Conservation (phyloP, 1,140 invertebrate genomes). For the Dendroctonus valens region DNA sequence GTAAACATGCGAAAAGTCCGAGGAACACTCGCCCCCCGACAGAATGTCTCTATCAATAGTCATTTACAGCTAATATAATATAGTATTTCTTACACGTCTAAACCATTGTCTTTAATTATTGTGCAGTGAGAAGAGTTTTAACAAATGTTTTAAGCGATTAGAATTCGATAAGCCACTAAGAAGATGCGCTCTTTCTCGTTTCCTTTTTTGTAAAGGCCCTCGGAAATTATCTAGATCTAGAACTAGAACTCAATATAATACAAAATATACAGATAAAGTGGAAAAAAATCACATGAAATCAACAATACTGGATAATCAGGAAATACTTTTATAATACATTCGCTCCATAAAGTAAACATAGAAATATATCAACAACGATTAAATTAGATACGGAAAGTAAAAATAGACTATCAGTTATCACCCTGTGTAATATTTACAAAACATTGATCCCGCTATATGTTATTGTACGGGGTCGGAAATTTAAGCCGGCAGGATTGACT, state of each 20-base stretch:
- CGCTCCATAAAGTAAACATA: no score
- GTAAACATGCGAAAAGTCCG: no score
- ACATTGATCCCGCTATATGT: constrained; percentile 32
- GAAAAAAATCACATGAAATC: no score
- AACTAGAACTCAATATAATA: no score
- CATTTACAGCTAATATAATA: no score
- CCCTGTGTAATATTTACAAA: constrained; percentile 37
- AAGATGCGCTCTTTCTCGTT: background rate
- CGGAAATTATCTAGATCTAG: no score
- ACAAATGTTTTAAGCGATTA: constrained; percentile 26
- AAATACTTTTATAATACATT: no score
- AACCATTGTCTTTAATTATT: constrained; percentile 24
- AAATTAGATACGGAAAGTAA: constrained; percentile 5
- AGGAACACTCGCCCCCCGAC: no score
- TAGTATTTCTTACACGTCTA: background rate
- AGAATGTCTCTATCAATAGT: no score
- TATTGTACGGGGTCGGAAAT: constrained; percentile 3
- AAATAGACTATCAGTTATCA: constrained; percentile 31
- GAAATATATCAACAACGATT: background rate
- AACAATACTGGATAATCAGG: no score
- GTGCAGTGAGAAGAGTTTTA: constrained; percentile 22
- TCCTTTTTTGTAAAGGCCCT: background rate
- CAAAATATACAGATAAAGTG: no score
- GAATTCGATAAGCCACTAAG: constrained; percentile 22
- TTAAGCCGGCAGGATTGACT: no score